Evolutionary conservation across 2,113 vertebrate genomes (phyloP).

Genomic region (Lathamus discolor): DNA sequence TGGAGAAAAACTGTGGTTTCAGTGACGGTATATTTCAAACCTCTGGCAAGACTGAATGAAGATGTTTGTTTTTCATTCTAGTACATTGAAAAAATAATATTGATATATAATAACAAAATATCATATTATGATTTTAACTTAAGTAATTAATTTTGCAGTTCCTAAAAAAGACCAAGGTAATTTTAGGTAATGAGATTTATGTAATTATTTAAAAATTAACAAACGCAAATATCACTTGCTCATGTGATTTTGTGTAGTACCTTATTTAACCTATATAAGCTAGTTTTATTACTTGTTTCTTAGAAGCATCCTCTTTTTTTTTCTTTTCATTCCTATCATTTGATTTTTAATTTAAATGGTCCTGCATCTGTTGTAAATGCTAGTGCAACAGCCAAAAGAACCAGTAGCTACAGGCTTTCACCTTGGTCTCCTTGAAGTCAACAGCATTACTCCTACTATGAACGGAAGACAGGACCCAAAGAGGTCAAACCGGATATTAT

Average conservation of each 20-base stretch:
- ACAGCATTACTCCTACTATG: background rate
- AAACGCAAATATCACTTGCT: background rate
- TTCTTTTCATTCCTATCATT: background rate
- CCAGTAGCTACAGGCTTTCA: slow-evolving; percentile 33
- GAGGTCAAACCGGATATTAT: background rate
- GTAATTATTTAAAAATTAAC: background rate
- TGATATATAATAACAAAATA: background rate
- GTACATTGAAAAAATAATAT: background rate
- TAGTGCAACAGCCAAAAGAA: slow-evolving; percentile 70
- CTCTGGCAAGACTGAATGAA: background rate
- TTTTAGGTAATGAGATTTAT: background rate
- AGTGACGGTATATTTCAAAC: background rate
- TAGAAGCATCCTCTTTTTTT: background rate
- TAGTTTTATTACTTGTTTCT: background rate
- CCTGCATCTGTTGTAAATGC: background rate
- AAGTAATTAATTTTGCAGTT: background rate
- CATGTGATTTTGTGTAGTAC: background rate
- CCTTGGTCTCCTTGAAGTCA: slow-evolving; percentile 19
- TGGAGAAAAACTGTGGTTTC: background rate
- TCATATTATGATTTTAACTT: background rate
- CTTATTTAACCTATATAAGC: background rate
- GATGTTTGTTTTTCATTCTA: background rate
- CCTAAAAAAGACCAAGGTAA: background rate
- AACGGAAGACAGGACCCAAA: background rate
- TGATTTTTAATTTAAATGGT: background rate